Evolutionary conservation across 92 coral and sea anemone genomes (phyloP), one percentile per base, ranked within the genome.

Genomic region (Porites cylindrica): DNA sequence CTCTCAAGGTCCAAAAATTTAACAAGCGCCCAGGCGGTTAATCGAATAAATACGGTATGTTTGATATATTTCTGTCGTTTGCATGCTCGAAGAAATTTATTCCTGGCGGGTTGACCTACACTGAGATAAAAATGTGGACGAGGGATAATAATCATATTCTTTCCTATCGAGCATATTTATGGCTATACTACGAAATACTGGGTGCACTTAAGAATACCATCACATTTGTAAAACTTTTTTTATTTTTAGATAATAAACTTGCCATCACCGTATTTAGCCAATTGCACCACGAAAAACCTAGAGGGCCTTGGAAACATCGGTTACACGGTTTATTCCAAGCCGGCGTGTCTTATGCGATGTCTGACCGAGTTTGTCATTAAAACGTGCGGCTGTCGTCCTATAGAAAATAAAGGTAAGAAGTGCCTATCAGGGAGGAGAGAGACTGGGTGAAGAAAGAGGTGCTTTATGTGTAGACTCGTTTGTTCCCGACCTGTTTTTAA

Each of bases 281-380:
- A 66, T 26, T 80, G 84, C 63, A 47, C 74, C 8, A 24, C 66
- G 8, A 66, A 50, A 67, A 80, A 38, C 66, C 63, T 51, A 6
- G 17, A 20, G 2, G 51, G 13, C 19, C 66, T 80, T 51, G 17
- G 17, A n/a, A 67, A 60, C 63, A 19, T n/a, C 14, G 23, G n/a
- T 0, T 66, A 58, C 50, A 65, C 50, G 50, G 83, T 11, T 20
- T 80, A 80, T 20, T 80, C 84, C 16, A 80, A 80, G 13, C n/a
- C 73, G 3, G 84, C 84, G 1, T 80, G 84, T 59, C 32, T 66
- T 12, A 66, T 80, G 84, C 84, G 67, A 43, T 80, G 84, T 80
- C 16, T 21, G 1, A 50, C 51, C 9, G 63, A 50, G 21, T 80
- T 66, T 51, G 43, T 51, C 11, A 56, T 80, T 20, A 66, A 52